phyloP scores from a whole-genome alignment of 2,797 vertebrate species.

The Muraenolepis orangiensis region DNA sequence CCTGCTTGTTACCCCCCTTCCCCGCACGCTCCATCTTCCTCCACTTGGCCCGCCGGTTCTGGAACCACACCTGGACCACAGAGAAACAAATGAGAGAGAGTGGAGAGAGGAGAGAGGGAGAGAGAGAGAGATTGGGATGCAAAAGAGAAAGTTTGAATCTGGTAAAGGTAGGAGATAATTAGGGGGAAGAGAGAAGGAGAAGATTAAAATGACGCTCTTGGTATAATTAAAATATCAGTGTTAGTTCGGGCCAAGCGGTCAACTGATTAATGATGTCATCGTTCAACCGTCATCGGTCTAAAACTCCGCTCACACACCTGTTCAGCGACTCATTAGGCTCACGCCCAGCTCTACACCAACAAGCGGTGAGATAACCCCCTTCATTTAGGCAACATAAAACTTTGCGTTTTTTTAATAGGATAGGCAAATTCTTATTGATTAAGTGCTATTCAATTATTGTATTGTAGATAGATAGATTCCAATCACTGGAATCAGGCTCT shows the following conservation, averaged over 20 bases:
- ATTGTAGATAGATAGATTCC: no score
- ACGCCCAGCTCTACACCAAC: not conserved
- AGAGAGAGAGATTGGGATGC: not conserved
- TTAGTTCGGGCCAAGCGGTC: not conserved
- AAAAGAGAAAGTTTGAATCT: no score
- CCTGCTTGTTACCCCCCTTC: constrained; percentile 58
- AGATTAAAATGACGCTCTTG: not conserved
- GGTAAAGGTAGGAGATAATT: not conserved
- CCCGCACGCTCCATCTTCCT: constrained; percentile 76
- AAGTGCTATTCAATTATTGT: no score
- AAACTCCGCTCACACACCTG: no score
- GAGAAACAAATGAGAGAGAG: constrained; percentile 3
- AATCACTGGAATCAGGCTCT: no score
- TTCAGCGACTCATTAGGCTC: no score
- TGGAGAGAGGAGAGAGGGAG: not conserved
- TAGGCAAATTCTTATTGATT: no score
- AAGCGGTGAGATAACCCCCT: not conserved
- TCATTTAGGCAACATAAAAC: not conserved
- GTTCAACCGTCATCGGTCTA: no score
- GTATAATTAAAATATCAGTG: not conserved
- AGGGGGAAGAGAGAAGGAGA: not conserved
- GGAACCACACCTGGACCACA: constrained; percentile 89
- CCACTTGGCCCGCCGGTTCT: constrained; percentile 96
- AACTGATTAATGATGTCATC: no score
- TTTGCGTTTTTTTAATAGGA: no score